Percentiles rank a stretch among this genome's conserved stretches.
These are phyloP conservation scores for Phaonia tiefii DNA, from an alignment of 2,888 invertebrate species.

Conservation along the genomic window DNA sequence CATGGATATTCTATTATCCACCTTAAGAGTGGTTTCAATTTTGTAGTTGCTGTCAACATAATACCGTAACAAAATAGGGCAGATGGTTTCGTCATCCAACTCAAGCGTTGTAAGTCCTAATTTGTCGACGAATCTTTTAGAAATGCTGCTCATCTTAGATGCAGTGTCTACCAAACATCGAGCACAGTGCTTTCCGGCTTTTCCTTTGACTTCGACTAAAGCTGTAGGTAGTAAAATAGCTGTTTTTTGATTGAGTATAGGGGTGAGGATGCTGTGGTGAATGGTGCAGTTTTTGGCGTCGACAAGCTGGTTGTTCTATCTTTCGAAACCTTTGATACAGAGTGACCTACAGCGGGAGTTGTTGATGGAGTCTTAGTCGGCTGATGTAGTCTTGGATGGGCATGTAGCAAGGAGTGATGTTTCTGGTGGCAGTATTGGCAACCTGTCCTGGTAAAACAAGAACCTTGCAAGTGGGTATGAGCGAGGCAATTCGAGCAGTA, in stretches of 20 bases:
- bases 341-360: no score
- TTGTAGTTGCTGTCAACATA: neutral
- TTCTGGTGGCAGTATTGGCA: no score
- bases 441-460: neutral
- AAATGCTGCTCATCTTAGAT: conserved; percentile 4
- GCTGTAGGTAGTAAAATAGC: no score
- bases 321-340: no score
- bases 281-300: no score
- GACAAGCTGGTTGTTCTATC: no score
- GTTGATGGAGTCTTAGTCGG: no score
- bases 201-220: neutral
- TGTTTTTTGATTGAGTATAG: no score
- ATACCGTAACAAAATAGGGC: neutral
- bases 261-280: no score
- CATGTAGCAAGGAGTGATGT: no score
- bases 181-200: neutral
- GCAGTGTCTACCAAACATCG: conserved; percentile 27
- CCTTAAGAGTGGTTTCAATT: neutral
- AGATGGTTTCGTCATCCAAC: neutral
- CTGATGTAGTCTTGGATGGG: no score
- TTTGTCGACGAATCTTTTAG: conserved; percentile 1
- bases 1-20: neutral
- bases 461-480: neutral
- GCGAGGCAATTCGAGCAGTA: neutral
- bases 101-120: neutral